Base-by-base conservation (phyloP, 2,888 invertebrate genomes). In the Chrysopilus asiliformis region DNA sequence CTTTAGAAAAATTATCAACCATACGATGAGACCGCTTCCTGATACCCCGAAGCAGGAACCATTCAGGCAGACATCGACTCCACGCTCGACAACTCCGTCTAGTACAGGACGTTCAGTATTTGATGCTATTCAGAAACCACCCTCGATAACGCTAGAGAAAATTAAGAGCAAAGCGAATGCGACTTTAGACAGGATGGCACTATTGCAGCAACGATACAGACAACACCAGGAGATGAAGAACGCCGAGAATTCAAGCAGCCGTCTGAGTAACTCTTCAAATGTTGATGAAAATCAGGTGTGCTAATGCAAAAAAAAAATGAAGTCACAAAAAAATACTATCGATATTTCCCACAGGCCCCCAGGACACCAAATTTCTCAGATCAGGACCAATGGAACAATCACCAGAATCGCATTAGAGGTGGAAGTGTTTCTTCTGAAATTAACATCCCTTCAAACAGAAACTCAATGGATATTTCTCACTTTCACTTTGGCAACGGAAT, bases 141-240 rank as follows among this genome's bases (percentile, higher is more conserved):
- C 63, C 2, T 64, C 64, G 3, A 53, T 64, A 15, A 57, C 58
- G 14, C 49, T 64, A 43, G 64, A 64, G 49, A 62, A 57, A 47
- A 64, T 64, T 27, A 63, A 64, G 46, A 57, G 43, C 19, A 60
- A 64, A 40, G 61, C 64, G 2, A 60, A 50, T 32, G 64, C 62
- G 16, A 63, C 64, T 2, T 32, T 63, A 36, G 63, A 63, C 47
- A 55, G 60, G 27, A 64, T 64, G 64, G 55, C 62, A 8, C 39
- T 55, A 19, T 52, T 72, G 31, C 71, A 72, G 47, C 68, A 71
- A 48, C 60, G 72, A 28, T 72, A 73, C 47, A 64, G 68, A 25
- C 70, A 70, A 45, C 72, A 72, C 48, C 72, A 70, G 53, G 63
- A 68, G 22, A n/a, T n/a, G n/a, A n/a, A n/a, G n/a, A n/a, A n/a